Conservation (phyloP, 35 echinoderm and acorn worm species). For the Heliocidaris erythrogramma region DNA sequence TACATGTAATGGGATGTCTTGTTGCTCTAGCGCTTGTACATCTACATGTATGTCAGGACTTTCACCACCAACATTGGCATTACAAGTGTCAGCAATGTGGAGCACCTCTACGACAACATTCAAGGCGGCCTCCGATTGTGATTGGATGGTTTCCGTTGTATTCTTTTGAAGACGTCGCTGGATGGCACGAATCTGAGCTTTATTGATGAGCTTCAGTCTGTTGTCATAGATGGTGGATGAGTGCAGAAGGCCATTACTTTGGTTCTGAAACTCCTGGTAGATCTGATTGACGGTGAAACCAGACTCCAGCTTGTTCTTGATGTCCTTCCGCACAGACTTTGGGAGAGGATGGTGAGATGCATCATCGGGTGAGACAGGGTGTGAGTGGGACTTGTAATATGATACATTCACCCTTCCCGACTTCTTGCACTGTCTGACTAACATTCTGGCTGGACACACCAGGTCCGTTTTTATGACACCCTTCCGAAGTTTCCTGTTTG, state of each 20-base stretch:
- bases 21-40: neutral
- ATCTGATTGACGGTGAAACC: constrained; percentile 37
- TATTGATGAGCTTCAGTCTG: constrained; percentile 25
- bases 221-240: neutral
- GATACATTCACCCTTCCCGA: constrained; percentile 14
- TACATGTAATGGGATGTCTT: neutral
- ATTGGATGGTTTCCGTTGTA: neutral
- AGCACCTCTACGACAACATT: neutral
- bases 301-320: neutral
- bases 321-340: constrained; percentile 13
- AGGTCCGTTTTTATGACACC: constrained; percentile 44
- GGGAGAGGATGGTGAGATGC: constrained; percentile 41
- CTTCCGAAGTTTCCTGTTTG: constrained; percentile 5
- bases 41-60: constrained; percentile 3
- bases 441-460: constrained; percentile 56
- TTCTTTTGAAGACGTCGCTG: neutral
- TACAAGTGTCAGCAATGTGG: neutral
- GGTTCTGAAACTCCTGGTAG: neutral
- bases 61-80: neutral
- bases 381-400: constrained; percentile 54
- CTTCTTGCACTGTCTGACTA: constrained; percentile 23
- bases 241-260: neutral
- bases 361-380: constrained; percentile 28
- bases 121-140: neutral
- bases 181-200: constrained; percentile 38